phyloP scores from a whole-genome alignment of 2,888 invertebrate species.

The Pharmacophagus antenor region DNA sequence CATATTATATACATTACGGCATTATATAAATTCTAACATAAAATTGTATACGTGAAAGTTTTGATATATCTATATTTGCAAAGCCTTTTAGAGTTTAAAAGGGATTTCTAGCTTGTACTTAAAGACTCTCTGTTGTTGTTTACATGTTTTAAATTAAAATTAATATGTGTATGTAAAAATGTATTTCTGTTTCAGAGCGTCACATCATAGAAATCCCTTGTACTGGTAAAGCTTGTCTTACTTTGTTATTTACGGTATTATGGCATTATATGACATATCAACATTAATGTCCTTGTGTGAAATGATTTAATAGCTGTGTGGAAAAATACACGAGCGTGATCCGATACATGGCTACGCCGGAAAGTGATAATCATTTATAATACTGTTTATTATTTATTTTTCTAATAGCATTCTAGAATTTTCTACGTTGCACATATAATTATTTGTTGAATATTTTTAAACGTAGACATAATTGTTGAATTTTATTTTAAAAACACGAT shows the following conservation, averaged over 20 bases:
- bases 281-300: constrained; percentile 5
- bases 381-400: not conserved
- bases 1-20: no score
- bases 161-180: no score
- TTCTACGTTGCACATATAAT: not conserved
- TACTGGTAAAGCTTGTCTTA: no score
- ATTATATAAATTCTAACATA: no score
- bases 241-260: not conserved
- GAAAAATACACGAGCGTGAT: constrained; percentile 12
- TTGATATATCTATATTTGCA: no score
- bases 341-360: constrained; percentile 2
- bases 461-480: not conserved
- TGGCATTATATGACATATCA: not conserved
- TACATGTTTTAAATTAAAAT: no score
- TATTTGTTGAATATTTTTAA: not conserved
- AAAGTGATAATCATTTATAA: constrained; percentile 17
- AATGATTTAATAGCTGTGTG: constrained; percentile 9
- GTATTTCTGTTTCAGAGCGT: no score
- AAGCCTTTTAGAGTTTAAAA: no score
- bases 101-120: no score
- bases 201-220: no score
- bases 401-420: not conserved
- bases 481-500: not conserved
- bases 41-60: no score
- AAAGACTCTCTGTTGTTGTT: no score